Conservation (phyloP, 2,113 vertebrate genomes). For the Bubo blakistoni region DNA sequence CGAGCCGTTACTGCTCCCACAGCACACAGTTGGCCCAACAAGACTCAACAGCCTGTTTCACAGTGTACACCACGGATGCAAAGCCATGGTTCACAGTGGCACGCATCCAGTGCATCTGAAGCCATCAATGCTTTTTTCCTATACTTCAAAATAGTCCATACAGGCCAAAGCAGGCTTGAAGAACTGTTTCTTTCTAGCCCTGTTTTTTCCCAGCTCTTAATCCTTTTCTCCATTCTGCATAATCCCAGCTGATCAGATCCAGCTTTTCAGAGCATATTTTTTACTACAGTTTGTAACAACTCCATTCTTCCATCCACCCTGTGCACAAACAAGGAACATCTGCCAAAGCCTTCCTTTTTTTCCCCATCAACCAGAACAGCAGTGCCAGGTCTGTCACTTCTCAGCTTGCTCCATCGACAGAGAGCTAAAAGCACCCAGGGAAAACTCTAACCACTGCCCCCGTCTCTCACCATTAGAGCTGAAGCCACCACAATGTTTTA, state of each 20-base stretch:
- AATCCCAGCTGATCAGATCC: background rate
- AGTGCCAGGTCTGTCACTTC: background rate
- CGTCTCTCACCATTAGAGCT: background rate
- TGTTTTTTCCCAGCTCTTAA: background rate
- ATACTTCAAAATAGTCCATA: no score
- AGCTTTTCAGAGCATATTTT: background rate
- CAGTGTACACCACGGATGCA: fast-evolving
- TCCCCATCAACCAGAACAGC: background rate
- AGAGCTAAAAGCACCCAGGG: background rate
- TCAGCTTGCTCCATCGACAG: background rate
- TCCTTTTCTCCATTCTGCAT: background rate
- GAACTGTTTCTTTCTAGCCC: background rate
- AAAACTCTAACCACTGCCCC: background rate
- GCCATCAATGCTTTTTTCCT: background rate
- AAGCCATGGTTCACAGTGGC: background rate
- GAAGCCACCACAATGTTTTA: background rate
- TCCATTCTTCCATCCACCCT: background rate
- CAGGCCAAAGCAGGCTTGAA: background rate
- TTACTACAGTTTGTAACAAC: background rate
- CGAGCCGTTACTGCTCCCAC: background rate
- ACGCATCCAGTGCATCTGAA: background rate
- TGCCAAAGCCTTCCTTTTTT: background rate
- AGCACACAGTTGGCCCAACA: background rate
- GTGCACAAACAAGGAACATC: background rate
- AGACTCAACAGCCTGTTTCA: background rate